phyloP scores from a whole-genome alignment of 2,113 vertebrate genomes.

The Mustelus asterias region DNA sequence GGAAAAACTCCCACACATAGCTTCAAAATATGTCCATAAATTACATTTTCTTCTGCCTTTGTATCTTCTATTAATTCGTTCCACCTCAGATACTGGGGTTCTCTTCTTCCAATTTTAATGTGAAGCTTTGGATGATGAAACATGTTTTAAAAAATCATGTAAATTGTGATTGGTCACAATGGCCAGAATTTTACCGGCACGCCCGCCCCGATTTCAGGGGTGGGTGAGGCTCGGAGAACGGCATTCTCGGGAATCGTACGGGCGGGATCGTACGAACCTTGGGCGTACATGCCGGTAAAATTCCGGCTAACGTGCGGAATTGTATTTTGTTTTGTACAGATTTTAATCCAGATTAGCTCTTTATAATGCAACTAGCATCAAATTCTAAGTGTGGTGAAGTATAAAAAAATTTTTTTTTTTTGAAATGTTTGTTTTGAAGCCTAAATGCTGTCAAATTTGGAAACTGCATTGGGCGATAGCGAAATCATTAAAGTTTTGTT shows the following conservation, averaged over 20 bases:
- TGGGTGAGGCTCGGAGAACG: too few species aligned
- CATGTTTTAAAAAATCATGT: background rate
- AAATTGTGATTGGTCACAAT: background rate
- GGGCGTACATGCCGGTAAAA: too few species aligned
- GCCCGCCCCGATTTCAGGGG: too few species aligned
- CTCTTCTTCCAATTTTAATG: background rate
- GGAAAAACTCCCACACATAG: background rate
- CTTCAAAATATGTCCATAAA: background rate
- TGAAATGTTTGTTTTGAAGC: background rate
- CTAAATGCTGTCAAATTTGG: background rate
- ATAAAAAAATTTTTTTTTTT: background rate
- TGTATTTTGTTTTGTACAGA: background rate
- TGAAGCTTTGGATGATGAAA: background rate
- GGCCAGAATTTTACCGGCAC: too few species aligned
- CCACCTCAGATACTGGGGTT: background rate
- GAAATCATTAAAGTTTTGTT: constrained; percentile 6
- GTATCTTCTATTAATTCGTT: background rate
- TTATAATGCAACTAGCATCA: background rate
- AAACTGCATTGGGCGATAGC: background rate
- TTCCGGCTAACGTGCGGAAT: too few species aligned
- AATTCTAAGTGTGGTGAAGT: background rate
- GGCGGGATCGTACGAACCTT: too few species aligned
- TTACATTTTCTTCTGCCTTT: background rate
- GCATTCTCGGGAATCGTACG: too few species aligned
- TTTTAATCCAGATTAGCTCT: background rate